These are phyloP conservation scores for Acleris literana DNA, from an alignment of 2,888 invertebrate genomes.

Conservation along the genomic window DNA sequence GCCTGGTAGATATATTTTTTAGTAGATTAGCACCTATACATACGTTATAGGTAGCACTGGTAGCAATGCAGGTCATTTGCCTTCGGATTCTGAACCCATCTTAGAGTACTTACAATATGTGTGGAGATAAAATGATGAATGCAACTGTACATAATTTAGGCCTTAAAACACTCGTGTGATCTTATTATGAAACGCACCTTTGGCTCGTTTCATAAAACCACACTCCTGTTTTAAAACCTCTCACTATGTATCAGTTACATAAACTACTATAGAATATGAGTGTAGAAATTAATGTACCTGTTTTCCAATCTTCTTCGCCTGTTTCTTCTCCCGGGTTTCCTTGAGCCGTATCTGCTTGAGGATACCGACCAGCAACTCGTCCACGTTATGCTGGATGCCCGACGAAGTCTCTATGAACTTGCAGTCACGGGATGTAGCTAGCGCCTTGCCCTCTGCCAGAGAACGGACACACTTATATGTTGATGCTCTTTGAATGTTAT, in stretches of 20 bases:
- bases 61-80: too few species aligned
- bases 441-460: constrained; percentile 94
- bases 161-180: too few species aligned
- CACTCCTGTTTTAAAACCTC: too few species aligned
- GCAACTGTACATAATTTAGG: too few species aligned
- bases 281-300: constrained; percentile 49
- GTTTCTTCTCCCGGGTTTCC: constrained; percentile 89
- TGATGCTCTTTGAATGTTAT: neutral
- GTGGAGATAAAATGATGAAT: too few species aligned
- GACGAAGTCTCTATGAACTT: constrained; percentile 98
- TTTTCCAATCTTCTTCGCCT: constrained; percentile 74
- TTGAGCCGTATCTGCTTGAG: constrained; percentile 94
- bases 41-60: too few species aligned
- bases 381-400: constrained; percentile 97
- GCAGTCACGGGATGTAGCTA: constrained; percentile 94
- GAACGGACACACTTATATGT: neutral
- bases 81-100: too few species aligned
- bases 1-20: too few species aligned
- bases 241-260: too few species aligned
- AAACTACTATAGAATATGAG: neutral
- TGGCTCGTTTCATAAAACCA: too few species aligned
- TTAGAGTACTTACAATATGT: too few species aligned
- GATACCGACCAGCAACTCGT: constrained; percentile 96
- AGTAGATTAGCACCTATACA: too few species aligned
- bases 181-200: neutral